These are phyloP conservation scores for Hirudo medicinalis DNA, from an alignment of 1,140 invertebrate genomes.

Conservation along the genomic window DNA sequence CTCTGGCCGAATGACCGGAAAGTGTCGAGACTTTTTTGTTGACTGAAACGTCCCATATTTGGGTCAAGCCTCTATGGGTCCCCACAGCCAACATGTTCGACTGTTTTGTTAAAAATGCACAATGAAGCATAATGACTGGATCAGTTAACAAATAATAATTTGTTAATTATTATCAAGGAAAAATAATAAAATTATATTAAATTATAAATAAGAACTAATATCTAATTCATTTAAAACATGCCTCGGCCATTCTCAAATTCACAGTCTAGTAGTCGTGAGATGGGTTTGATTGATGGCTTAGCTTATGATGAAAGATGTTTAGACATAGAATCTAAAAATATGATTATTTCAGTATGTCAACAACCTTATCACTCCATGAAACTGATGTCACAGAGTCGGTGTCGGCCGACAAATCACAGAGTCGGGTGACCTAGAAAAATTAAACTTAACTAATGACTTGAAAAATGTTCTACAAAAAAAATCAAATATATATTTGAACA, in stretches of 20 bases:
- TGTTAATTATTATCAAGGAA: neutral
- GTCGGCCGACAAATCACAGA: conserved; percentile 86
- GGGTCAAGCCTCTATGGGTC: conserved; percentile 88
- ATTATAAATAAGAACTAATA: too few species aligned
- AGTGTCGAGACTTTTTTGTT: conserved; percentile 81
- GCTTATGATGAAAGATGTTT: neutral
- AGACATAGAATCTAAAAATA: neutral
- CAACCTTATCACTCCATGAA: conserved; percentile 85
- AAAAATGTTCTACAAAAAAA: too few species aligned
- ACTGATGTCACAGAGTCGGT: conserved; percentile 93
- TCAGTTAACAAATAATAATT: too few species aligned
- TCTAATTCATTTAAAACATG: too few species aligned
- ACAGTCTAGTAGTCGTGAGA: too few species aligned
- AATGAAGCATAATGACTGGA: too few species aligned
- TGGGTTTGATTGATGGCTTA: too few species aligned
- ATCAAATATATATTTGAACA: too few species aligned
- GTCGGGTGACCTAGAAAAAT: conserved; percentile 57
- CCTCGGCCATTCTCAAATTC: too few species aligned
- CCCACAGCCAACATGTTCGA: conserved; percentile 93
- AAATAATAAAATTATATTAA: too few species aligned
- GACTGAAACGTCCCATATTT: conserved; percentile 85
- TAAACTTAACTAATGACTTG: too few species aligned
- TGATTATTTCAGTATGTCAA: conserved; percentile 16
- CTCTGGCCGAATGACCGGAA: conserved; percentile 73
- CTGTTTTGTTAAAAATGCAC: conserved; percentile 31